These are phyloP conservation scores for Tiliacea citrago DNA, from an alignment of 2,888 invertebrate genomes.

Conservation along the genomic window DNA sequence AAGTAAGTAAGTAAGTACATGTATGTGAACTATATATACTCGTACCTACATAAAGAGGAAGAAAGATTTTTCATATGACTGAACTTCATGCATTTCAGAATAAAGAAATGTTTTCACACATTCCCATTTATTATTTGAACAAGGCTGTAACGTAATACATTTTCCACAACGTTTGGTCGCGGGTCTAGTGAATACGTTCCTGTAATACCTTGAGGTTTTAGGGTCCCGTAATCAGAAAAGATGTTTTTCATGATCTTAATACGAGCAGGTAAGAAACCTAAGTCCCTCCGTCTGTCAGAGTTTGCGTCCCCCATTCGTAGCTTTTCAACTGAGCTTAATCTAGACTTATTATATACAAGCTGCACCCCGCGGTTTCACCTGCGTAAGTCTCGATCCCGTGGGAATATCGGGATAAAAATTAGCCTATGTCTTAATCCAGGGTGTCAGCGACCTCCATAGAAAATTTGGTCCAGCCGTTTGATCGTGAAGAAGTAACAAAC, in stretches of 20 bases:
- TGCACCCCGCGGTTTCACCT: no score
- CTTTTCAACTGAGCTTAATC: not conserved
- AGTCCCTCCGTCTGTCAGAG: not conserved
- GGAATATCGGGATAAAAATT: no score
- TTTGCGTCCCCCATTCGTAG: not conserved
- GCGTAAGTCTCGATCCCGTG: no score
- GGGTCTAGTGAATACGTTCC: slow-evolving; percentile 45
- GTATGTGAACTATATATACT: no score
- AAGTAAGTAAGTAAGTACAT: no score
- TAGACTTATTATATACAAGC: no score
- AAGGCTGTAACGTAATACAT: slow-evolving; percentile 56
- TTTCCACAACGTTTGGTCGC: slow-evolving; percentile 57
- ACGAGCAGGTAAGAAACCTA: not conserved
- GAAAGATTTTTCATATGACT: slow-evolving; percentile 1
- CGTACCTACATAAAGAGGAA: no score
- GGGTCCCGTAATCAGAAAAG: slow-evolving; percentile 23
- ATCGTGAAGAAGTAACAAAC: no score
- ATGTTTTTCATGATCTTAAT: not conserved
- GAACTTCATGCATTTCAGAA: slow-evolving; percentile 39
- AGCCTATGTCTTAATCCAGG: no score
- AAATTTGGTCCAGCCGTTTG: no score
- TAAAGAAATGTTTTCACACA: slow-evolving; percentile 53
- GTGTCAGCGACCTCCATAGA: no score
- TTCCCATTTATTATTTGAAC: slow-evolving; percentile 57
- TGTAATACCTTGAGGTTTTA: slow-evolving; percentile 40